Evolutionary conservation across 2,113 vertebrate species (phyloP).

Genomic region (Pica pica): DNA sequence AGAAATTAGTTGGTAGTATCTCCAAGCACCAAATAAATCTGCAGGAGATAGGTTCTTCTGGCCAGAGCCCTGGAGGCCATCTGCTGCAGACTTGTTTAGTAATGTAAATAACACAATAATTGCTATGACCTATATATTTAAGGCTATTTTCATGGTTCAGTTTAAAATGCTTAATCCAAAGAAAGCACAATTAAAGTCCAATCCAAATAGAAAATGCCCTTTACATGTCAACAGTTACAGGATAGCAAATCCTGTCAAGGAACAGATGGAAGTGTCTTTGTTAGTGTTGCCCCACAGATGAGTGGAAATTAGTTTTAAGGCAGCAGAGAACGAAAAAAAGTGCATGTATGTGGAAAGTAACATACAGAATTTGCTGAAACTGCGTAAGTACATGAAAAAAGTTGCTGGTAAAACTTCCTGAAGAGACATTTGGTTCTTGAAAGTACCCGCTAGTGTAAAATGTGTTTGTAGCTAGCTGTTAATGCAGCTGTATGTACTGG

Average conservation of each 20-base stretch:
- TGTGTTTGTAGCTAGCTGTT: slow-evolving; percentile 52
- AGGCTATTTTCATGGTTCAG: slow-evolving; percentile 34
- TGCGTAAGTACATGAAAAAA: neutral
- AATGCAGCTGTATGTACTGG: slow-evolving; percentile 60
- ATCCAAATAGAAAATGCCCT: slow-evolving; percentile 60
- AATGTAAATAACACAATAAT: slow-evolving; percentile 62
- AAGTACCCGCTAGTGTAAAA: slow-evolving; percentile 26
- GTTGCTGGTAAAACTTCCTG: slow-evolving; percentile 23
- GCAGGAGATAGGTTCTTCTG: slow-evolving; percentile 48
- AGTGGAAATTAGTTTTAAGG: slow-evolving; percentile 42
- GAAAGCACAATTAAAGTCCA: slow-evolving; percentile 52
- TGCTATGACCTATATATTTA: slow-evolving; percentile 51
- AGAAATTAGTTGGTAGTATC: slow-evolving; percentile 46
- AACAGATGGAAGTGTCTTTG: slow-evolving; percentile 47
- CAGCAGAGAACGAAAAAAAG: neutral
- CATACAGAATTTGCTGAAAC: neutral
- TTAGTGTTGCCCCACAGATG: slow-evolving; percentile 43
- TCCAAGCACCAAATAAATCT: slow-evolving; percentile 55
- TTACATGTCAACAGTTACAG: slow-evolving; percentile 38
- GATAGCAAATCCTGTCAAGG: neutral
- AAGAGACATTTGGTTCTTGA: slow-evolving; percentile 47
- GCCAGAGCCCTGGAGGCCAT: slow-evolving; percentile 8
- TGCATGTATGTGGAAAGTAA: neutral
- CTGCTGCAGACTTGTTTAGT: slow-evolving; percentile 43
- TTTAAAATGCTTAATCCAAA: slow-evolving; percentile 61